Conservation (phyloP, 2,888 invertebrate species). For the Mimas tiliae region DNA sequence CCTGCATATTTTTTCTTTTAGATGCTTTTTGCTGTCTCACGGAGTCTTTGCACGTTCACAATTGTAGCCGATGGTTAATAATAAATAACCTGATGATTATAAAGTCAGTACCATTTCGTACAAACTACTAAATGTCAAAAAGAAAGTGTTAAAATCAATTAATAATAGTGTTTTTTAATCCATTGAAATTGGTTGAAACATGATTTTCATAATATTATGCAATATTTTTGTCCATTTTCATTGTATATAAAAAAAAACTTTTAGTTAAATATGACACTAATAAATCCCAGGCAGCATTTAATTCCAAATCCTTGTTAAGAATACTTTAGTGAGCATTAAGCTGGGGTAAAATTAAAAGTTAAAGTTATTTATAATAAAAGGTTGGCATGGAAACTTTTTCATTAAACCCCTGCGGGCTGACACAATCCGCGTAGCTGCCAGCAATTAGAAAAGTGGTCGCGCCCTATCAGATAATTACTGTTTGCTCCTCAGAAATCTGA, state of each 20-base stretch:
- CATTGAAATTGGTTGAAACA: too few relatives aligned
- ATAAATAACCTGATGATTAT: not conserved
- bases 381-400: slow-evolving; percentile 23
- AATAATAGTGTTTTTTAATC: too few relatives aligned
- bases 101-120: too few relatives aligned
- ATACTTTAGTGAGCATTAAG: slow-evolving; percentile 13
- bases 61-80: too few relatives aligned
- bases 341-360: slow-evolving; percentile 9
- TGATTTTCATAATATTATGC: too few relatives aligned
- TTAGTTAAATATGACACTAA: not conserved
- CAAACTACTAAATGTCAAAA: too few relatives aligned
- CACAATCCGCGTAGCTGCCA: too few relatives aligned
- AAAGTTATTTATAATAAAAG: slow-evolving; percentile 20
- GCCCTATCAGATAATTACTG: slow-evolving; percentile 27
- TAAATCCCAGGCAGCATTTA: not conserved
- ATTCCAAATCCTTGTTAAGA: slow-evolving; percentile 4
- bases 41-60: not conserved
- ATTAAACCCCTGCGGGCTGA: not conserved
- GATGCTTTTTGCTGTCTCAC: not conserved
- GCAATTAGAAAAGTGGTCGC: slow-evolving; percentile 24
- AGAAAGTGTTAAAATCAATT: too few relatives aligned
- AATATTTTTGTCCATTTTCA: too few relatives aligned
- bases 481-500: slow-evolving; percentile 8
- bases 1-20: not conserved
- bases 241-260: not conserved